Evolutionary conservation across 2,113 vertebrate genomes (phyloP), one percentile per base, ranked within the genome.

Genomic region (Oreochromis spilurus): DNA sequence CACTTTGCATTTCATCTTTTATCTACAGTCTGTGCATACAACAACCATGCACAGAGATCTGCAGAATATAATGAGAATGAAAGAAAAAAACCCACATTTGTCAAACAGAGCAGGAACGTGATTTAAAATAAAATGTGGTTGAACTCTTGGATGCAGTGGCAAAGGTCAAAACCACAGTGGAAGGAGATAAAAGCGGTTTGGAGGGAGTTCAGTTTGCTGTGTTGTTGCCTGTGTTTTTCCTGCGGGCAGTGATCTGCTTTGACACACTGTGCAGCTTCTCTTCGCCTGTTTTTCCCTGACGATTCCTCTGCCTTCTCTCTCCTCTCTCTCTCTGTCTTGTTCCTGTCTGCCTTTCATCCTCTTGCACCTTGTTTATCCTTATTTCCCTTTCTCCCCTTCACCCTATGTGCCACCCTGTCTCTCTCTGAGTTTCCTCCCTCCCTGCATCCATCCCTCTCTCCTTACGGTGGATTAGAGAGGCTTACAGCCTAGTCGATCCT

Each of bases 401-500:
- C 45, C 26, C 57, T 80, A 31, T 43, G 54, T 38, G n/a, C 80
- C 79, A 26, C 86, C 60, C 40, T 57, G 72, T 50, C 36, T 83
- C 19, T 58, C 57, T 75, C 34, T 52, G 9, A 77, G 17, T 78
- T 78, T 81, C 79, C 60, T 84, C 58, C 52, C 43, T 84, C 70
- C 53, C 60, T 40, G 13, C 14, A 1, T 88, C 84, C 80, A 72
- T 90, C 91, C 90, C 75, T 84, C 90, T 90, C 89, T 88, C 87
- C 82, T 94, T 88, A 89, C 87, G 36, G 62, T 89, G 92, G 91
- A 91, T 95, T 94, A 94, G 67, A 81, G 57, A 29, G 38, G 78
- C 53, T 95, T 92, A 88, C 80, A 91, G 91, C 53, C 84, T 81
- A 79, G 88, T 95, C 94, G 70, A 96, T 96, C 86, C 91, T 96